Base-by-base conservation (phyloP, 2,797 vertebrate species). In the Meriones psammophilus region DNA sequence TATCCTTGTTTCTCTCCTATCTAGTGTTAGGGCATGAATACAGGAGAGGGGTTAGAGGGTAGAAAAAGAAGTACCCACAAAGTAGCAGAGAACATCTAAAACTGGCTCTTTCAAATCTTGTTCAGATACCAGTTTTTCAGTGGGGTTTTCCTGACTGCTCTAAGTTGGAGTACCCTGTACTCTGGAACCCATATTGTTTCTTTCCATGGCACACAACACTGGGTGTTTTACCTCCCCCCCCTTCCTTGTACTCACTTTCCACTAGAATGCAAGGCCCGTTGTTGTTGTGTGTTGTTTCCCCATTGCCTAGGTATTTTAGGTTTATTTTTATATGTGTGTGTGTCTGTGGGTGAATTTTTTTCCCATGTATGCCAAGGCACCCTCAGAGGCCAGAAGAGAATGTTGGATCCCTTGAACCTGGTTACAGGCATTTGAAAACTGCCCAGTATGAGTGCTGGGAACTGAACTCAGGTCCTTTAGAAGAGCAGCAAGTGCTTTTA, bases 121-220 rank as follows among this genome's bases (percentile, higher is more conserved):
- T 42, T 76, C 30, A 62, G 33, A 24, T 95, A 56, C 2, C 66
- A 8, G 22, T 89, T 94, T 93, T 62, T 77, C 56, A 66, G 13
- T 56, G 79, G 9, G 17, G 10, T 46, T 86, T 81, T 96, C 46
- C 64, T 93, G 73, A 50, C 36, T 12, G 50, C 39, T 20, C 78
- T 89, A 89, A 56, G 33, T 73, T 92, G 33, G 26, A 92, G 0
- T 76, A 46, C 24, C 30, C 18, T 5, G 0, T 42, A 20, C 8
- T 74, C 69, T 91, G 58, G 17, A 68, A 76, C 26, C 81, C 89
- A 5, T 54, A 71, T 56, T 95, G 17, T 79, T 91, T 96, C 79
- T 92, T 42, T 39, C 39, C 30, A 18, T n/a, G 54, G 30, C 28
- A 56, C 2, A 12, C 76, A 28, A 2, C 33, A 71, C 64, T 28